Conservation (phyloP, 1,140 invertebrate genomes). For the Aphelinus atriplicis region DNA sequence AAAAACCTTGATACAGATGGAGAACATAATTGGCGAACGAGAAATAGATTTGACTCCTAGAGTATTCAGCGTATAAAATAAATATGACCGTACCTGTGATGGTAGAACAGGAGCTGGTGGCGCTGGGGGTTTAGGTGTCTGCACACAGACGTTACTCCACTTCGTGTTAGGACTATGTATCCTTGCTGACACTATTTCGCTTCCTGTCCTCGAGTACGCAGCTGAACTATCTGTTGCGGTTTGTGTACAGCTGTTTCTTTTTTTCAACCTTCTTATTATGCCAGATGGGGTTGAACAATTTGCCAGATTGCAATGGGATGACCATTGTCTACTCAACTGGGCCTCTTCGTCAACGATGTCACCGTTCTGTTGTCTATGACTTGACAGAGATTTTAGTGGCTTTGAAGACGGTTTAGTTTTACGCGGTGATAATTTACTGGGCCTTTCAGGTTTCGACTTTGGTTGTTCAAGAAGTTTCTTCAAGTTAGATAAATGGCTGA, state of each 20-base stretch:
- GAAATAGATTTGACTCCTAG: too few species aligned
- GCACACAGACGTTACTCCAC: conserved; percentile 43
- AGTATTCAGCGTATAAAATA: too few species aligned
- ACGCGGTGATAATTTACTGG: conserved; percentile 44
- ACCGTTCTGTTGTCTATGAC: conserved; percentile 4
- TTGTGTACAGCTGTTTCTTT: conserved; percentile 59
- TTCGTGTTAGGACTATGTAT: conserved; percentile 40
- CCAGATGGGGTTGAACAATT: conserved; percentile 36
- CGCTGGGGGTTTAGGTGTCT: conserved; percentile 42
- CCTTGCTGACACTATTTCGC: conserved; percentile 53
- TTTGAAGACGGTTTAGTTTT: conserved; percentile 46
- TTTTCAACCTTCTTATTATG: conserved; percentile 47
- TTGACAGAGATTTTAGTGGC: conserved; percentile 6
- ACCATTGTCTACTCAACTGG: conserved; percentile 57
- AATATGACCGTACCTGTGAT: too few species aligned
- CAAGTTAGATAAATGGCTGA: conserved; percentile 65
- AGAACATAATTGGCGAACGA: too few species aligned
- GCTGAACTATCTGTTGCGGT: conserved; percentile 45
- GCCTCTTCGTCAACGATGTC: conserved; percentile 22
- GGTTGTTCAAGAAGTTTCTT: conserved; percentile 63
- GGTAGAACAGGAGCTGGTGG: too few species aligned
- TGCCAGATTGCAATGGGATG: conserved; percentile 61
- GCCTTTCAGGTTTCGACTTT: conserved; percentile 47
- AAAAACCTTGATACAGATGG: too few species aligned
- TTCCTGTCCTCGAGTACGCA: conserved; percentile 56